Conservation (phyloP, 2,888 invertebrate species). For the Pachymerium ferrugineum region DNA sequence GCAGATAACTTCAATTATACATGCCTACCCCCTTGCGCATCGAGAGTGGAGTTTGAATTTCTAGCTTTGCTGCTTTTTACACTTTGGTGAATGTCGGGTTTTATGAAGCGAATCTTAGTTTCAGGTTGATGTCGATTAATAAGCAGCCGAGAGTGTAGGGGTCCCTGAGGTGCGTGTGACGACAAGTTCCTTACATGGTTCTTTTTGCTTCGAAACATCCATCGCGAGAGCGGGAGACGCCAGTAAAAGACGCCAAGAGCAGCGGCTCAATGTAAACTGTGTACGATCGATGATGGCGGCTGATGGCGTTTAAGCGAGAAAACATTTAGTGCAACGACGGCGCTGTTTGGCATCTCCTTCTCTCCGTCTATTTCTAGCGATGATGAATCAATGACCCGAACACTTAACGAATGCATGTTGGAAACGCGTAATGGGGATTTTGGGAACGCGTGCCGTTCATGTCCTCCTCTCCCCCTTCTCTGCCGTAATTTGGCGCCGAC, state of each 20-base stretch:
- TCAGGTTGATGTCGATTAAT: neutral
- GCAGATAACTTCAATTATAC: slow-evolving; percentile 15
- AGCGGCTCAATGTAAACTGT: slow-evolving; percentile 14
- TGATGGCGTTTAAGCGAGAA: slow-evolving; percentile 17
- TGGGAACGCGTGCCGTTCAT: slow-evolving; percentile 12
- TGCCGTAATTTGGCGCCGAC: slow-evolving; percentile 3
- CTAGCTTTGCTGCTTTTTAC: neutral
- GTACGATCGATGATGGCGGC: slow-evolving; percentile 12
- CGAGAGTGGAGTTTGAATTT: no score
- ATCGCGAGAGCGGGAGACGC: neutral
- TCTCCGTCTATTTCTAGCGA: neutral
- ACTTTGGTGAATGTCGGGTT: neutral
- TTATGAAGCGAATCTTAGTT: neutral
- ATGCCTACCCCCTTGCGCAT: no score
- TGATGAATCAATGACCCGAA: slow-evolving; percentile 18
- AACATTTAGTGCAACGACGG: slow-evolving; percentile 12
- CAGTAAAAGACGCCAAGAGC: slow-evolving; percentile 13
- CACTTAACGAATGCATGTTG: slow-evolving; percentile 18
- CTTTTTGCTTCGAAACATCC: neutral
- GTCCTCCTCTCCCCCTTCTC: neutral
- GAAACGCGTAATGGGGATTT: slow-evolving; percentile 14
- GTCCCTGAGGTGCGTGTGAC: slow-evolving; percentile 6
- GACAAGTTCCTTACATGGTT: slow-evolving; percentile 4
- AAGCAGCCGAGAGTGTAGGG: no score
- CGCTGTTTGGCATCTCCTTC: neutral